phyloP scores from a whole-genome alignment of 2,113 vertebrate species.

The Aegotheles bennettii region DNA sequence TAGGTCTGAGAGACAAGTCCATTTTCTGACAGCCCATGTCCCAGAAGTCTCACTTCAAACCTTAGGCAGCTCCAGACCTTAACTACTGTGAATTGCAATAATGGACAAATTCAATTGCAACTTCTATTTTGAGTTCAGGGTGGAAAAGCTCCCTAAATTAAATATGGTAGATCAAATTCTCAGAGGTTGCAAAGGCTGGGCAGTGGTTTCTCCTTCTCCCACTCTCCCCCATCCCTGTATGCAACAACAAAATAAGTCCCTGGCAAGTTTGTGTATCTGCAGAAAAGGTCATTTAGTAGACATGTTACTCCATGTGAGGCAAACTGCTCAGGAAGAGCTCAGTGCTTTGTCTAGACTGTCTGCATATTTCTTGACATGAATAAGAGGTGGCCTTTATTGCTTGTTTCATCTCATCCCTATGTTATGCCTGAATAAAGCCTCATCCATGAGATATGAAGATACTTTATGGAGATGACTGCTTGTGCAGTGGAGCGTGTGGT shows the following conservation, averaged over 20 bases:
- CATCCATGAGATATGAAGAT: neutral
- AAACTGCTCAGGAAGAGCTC: neutral
- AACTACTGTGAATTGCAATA: neutral
- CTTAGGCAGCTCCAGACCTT: neutral
- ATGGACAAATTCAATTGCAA: neutral
- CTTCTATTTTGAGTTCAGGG: neutral
- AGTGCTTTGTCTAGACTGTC: neutral
- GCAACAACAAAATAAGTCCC: neutral
- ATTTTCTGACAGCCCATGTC: neutral
- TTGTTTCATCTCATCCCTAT: neutral
- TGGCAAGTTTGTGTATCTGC: neutral
- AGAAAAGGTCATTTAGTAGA: neutral
- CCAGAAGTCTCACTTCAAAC: conserved; percentile 9
- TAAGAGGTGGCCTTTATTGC: neutral
- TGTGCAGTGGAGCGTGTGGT: neutral
- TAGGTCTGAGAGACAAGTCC: neutral
- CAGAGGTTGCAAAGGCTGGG: neutral
- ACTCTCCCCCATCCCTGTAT: neutral
- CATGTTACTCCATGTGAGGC: fast-evolving
- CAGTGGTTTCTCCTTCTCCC: neutral
- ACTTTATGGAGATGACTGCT: neutral
- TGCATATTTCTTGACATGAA: neutral
- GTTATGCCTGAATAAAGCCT: neutral
- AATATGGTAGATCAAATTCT: neutral
- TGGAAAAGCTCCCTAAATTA: neutral